Base-by-base conservation (phyloP, 2,888 invertebrate species). In the Augiades crinisus region DNA sequence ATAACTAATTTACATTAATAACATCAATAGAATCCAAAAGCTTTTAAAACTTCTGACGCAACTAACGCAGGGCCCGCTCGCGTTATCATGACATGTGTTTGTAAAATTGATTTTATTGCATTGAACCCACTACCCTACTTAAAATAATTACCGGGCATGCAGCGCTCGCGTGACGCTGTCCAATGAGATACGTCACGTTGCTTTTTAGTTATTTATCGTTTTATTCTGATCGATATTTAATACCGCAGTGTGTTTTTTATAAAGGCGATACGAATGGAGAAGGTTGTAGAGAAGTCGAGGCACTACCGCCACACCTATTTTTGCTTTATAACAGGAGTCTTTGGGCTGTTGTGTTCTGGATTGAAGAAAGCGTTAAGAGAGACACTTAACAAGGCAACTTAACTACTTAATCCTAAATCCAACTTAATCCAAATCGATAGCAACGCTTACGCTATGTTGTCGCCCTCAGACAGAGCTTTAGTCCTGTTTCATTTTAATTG, bases 61-160 rank as follows among this genome's bases (percentile, higher is more conserved):
- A 47, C 30, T n/a, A 19, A n/a, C n/a, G 27, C n/a, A 4, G 10
- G 10, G 10, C 27, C n/a, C 2, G n/a, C n/a, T 22, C 2, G 10
- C 5, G 19, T 19, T 31, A 31, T 19, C 14, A 13, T 14, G 38
- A n/a, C 30, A 31, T 21, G 31, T 38, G 31, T 47, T 27, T 8
- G 21, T 47, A 6, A 47, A 47, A 49, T 49, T 49, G 49, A 41
- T 49, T 41, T 12, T 17, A 24, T 33, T 37, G 41, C 49, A 49
- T 2, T 24, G 34, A 49, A 34, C 33, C 41, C 24, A 38, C 21
- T 47, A 31, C n/a, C 47, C 38, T 38, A 47, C 31, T 47, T 47
- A 22, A 47, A 47, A 47, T 47, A 47, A 47, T 47, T 47, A 47
- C 37, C 8, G 47, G 27, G n/a, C 31, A 24, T 21, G 22, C 27